Conservation (phyloP, 2,797 vertebrate species). For the Arrhamphus sclerolepis region DNA sequence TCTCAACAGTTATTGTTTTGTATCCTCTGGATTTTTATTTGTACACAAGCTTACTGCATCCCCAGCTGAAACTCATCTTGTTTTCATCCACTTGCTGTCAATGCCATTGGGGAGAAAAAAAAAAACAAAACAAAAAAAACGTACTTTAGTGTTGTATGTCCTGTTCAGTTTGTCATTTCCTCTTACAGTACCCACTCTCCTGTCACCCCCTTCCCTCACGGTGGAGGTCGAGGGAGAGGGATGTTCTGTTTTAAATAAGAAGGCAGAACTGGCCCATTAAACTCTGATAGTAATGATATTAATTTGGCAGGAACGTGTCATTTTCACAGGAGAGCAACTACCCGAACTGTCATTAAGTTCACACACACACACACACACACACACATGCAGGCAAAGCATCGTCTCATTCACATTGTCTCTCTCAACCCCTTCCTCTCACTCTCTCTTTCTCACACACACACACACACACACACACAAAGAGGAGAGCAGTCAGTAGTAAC, state of each 20-base stretch:
- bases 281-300: slow-evolving; percentile 95
- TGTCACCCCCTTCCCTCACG: slow-evolving; percentile 18
- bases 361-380: slow-evolving; percentile 29
- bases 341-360: slow-evolving; percentile 81
- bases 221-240: slow-evolving; percentile 77
- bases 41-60: slow-evolving; percentile 6
- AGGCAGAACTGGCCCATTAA: slow-evolving; percentile 92
- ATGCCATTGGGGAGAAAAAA: slow-evolving; percentile 8
- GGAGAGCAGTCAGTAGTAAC: slow-evolving; percentile 95
- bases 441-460: slow-evolving; percentile 8
- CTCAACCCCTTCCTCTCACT: slow-evolving; percentile 19
- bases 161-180: slow-evolving; percentile 46
- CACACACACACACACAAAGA: slow-evolving; percentile 40
- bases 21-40: slow-evolving; percentile 15
- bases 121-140: too few species aligned
- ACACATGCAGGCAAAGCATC: slow-evolving; percentile 29
- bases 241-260: slow-evolving; percentile 86
- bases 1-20: not conserved
- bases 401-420: slow-evolving; percentile 40
- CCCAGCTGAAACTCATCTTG: slow-evolving; percentile 5
- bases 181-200: slow-evolving; percentile 15
- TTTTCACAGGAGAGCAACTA: slow-evolving; percentile 99
- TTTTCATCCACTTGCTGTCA: slow-evolving; percentile 7
- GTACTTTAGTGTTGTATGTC: slow-evolving; percentile 28
- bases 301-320: slow-evolving; percentile 98